These are phyloP conservation scores for Harpalus rubripes DNA, from an alignment of 2,888 invertebrate species.

Conservation along the genomic window DNA sequence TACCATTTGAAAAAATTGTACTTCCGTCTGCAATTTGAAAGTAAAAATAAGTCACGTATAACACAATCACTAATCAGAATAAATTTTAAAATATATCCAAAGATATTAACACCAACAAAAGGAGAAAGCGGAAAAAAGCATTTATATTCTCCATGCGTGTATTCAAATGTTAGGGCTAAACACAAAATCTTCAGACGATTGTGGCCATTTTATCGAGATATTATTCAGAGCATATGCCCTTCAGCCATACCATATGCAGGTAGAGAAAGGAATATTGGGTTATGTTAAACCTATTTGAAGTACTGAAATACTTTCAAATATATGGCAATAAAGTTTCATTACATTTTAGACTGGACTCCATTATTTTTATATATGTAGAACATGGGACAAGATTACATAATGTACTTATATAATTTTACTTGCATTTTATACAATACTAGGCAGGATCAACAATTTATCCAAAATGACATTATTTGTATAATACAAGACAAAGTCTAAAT, in stretches of 20 bases:
- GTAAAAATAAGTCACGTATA: constrained; percentile 27
- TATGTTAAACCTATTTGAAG: background rate
- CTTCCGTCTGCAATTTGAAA: constrained; percentile 38
- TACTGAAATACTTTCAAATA: background rate
- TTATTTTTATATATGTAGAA: too few species aligned
- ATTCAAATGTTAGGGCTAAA: constrained; percentile 2
- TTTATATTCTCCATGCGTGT: background rate
- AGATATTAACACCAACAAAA: background rate
- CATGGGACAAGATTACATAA: too few species aligned
- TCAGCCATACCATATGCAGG: background rate
- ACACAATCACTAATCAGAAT: constrained; percentile 6
- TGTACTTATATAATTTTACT: too few species aligned
- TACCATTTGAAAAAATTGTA: constrained; percentile 21
- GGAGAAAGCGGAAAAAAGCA: background rate
- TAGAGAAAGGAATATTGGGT: background rate
- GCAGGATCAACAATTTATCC: too few species aligned
- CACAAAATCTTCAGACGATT: background rate
- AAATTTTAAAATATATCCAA: background rate
- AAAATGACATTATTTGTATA: too few species aligned
- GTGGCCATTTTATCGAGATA: background rate
- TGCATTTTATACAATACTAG: too few species aligned
- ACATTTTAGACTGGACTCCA: background rate
- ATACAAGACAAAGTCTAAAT: too few species aligned
- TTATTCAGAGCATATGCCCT: constrained; percentile 1
- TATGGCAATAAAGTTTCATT: background rate